phyloP scores from a whole-genome alignment of 2,113 vertebrate genomes.

The Odontesthes bonariensis region DNA sequence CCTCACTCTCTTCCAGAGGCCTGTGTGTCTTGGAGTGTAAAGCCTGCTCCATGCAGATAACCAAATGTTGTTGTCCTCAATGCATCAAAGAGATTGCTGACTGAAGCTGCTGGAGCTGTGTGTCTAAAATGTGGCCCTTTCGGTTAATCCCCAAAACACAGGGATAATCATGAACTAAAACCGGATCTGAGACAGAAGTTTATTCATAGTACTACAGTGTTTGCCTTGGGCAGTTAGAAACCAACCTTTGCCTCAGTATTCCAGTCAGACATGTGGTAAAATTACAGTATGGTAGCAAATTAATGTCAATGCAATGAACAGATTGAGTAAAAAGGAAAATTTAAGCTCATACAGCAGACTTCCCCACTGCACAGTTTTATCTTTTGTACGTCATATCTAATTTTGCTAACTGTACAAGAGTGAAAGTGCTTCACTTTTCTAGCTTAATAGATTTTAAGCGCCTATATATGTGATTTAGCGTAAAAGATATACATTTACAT shows the following conservation, averaged over 20 bases:
- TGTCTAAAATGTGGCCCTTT: constrained; percentile 2
- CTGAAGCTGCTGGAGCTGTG: constrained; percentile 30
- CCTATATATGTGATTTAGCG: not conserved
- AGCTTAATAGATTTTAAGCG: not conserved
- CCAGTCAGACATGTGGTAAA: constrained; percentile 6
- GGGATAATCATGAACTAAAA: constrained; percentile 22
- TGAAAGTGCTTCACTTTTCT: no score
- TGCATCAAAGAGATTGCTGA: constrained; percentile 41
- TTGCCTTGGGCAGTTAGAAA: constrained; percentile 4
- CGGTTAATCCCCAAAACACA: constrained; percentile 36
- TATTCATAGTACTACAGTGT: not conserved
- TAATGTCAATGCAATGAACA: constrained; percentile 6
- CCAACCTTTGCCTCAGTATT: constrained; percentile 14
- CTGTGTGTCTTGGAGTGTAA: constrained; percentile 37
- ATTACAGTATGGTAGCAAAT: constrained; percentile 27
- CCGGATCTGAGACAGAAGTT: constrained; percentile 19
- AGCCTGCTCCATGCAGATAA: constrained; percentile 51
- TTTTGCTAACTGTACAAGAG: no score
- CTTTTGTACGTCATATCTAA: not conserved
- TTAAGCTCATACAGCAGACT: not conserved
- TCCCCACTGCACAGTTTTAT: not conserved
- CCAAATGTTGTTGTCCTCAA: constrained; percentile 22
- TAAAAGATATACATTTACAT: not conserved
- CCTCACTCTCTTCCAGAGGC: constrained; percentile 17
- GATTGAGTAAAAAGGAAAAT: not conserved